A percentile compares a stretch with the other conserved stretches of the same genome.
Conservation (phyloP, 92 coral and sea anemone genomes). For the Palythoa grandiflora region DNA sequence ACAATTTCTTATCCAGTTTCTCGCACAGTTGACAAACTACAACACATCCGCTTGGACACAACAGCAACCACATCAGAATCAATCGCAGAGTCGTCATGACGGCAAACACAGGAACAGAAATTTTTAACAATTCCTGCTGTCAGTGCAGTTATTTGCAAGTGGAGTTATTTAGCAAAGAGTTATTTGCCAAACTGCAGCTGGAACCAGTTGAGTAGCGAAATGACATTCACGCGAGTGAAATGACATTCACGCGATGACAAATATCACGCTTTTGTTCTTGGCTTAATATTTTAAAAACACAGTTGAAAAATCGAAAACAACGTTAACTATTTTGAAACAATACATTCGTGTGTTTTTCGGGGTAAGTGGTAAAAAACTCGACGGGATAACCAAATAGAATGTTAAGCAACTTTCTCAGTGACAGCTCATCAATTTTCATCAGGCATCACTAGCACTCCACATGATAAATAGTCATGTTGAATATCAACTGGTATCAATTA, state of each 20-base stretch:
- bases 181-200: background rate
- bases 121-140: background rate
- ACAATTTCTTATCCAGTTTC: constrained; percentile 14
- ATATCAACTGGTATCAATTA: too few species aligned
- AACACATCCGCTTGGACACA: background rate
- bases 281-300: background rate
- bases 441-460: too few species aligned
- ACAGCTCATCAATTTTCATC: too few species aligned
- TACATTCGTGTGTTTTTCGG: background rate
- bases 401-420: too few species aligned
- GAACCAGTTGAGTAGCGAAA: background rate
- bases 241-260: background rate
- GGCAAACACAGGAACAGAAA: background rate
- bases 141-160: too few species aligned
- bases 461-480: too few species aligned
- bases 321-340: background rate
- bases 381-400: too few species aligned
- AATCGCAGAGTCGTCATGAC: constrained; percentile 3
- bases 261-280: background rate
- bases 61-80: background rate
- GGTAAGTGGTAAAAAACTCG: background rate
- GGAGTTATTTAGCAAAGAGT: too few species aligned
- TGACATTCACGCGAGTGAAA: too few species aligned
- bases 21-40: constrained; percentile 9
- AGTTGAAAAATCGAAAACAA: background rate